Evolutionary conservation across 2,797 vertebrate species (phyloP), one percentile per base, ranked within the genome.

Genomic region (Cyprinella venusta): DNA sequence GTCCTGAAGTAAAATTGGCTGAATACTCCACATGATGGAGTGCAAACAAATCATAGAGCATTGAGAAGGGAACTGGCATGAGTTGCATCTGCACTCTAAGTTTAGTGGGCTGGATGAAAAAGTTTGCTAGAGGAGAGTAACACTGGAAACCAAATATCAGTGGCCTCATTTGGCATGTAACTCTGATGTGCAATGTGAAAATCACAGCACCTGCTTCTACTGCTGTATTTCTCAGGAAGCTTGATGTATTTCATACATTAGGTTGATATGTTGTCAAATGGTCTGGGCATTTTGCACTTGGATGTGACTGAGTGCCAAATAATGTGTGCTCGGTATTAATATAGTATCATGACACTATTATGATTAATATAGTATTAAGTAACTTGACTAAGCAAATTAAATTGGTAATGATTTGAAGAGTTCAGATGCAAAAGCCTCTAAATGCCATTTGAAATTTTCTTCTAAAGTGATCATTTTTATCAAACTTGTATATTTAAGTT

Each of bases 111-210:
- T 61, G n/a, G 54, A 42, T 61, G 74, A 76, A 76, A 76, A 40
- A 18, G 50, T 59, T 40, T 38, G 36, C 74, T 76, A 59, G 74
- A 42, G 74, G 36, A 69, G 69, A 26, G 59, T 64, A 74, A 71
- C 42, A 64, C 6, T 2, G 70, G 80, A 81, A 74, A 65, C 80
- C 69, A 81, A 81, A 81, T 81, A 74, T 81, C 70, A 40, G 70
- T 52, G 59, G 30, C 80, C 70, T 81, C 70, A 64, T 81, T 81
- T 81, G 70, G 59, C 45, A 48, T 81, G 42, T 16, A 80, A 19
- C 52, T 80, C 50, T 69, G 52, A 61, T 45, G 50, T 79, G 64
- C 33, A 12, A 59, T 71, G 52, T 48, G 69, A 81, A 80, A 64
- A 81, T 74, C 56, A 63, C 79, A 50, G 69, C 69, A 81, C 78